phyloP scores from a whole-genome alignment of 2,888 invertebrate species.

The Metellina segmentata region DNA sequence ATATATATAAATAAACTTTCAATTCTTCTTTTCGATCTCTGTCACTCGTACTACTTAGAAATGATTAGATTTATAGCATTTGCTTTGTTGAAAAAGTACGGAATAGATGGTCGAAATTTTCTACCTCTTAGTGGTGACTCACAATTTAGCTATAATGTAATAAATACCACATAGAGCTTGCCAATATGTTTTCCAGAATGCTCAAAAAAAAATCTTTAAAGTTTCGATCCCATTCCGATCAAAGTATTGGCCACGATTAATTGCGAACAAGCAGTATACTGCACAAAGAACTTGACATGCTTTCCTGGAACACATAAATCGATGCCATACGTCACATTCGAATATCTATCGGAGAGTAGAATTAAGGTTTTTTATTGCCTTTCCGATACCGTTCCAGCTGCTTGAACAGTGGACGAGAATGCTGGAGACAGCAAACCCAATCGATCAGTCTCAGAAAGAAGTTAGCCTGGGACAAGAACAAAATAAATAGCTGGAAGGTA shows the following conservation, averaged over 20 bases:
- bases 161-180: too few species aligned
- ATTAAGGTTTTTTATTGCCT: background rate
- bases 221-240: background rate
- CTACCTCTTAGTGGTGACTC: too few species aligned
- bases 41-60: too few species aligned
- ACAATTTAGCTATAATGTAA: too few species aligned
- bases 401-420: slow-evolving; percentile 15
- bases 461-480: background rate
- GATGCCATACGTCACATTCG: background rate
- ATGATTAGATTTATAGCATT: too few species aligned
- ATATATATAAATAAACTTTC: too few species aligned
- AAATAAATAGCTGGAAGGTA: slow-evolving; percentile 24
- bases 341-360: background rate
- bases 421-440: background rate
- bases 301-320: background rate
- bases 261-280: too few species aligned
- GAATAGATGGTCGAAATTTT: too few species aligned
- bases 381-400: background rate
- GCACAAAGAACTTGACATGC: background rate
- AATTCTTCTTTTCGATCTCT: too few species aligned
- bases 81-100: too few species aligned
- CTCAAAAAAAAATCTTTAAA: background rate
- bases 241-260: background rate
- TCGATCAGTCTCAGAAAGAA: slow-evolving; percentile 25
- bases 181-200: too few species aligned